Evolutionary conservation across 2,888 invertebrate genomes (phyloP).

Genomic region (Pegoplata infirma): DNA sequence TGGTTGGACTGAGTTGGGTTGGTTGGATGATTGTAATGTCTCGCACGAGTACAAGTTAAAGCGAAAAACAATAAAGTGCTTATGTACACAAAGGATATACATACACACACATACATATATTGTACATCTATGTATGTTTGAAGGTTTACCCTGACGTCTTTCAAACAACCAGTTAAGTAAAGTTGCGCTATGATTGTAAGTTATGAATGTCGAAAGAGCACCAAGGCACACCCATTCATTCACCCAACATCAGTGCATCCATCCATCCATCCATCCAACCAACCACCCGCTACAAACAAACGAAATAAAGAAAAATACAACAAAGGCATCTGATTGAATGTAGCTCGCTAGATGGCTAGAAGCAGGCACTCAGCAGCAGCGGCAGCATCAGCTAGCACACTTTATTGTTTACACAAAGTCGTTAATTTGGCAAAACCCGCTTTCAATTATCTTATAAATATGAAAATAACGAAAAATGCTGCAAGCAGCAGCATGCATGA

Average conservation of each 20-base stretch:
- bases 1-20: conserved; percentile 17
- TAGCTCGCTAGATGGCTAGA: conserved; percentile 25
- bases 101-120: no score
- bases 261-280: background rate
- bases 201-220: conserved; percentile 21
- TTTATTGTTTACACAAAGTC: conserved; percentile 72
- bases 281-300: background rate
- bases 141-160: conserved; percentile 34
- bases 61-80: conserved; percentile 75
- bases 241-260: no score
- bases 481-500: conserved; percentile 59
- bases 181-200: conserved; percentile 23
- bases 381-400: conserved; percentile 42
- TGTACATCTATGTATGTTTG: no score
- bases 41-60: conserved; percentile 58
- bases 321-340: conserved; percentile 30
- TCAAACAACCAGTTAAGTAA: conserved; percentile 53
- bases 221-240: conserved; percentile 28
- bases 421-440: conserved; percentile 77
- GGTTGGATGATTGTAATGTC: conserved; percentile 50
- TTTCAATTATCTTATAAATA: conserved; percentile 77
- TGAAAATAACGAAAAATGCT: conserved; percentile 72
- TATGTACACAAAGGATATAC: conserved; percentile 75
- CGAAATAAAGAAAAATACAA: conserved; percentile 20
- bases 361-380: conserved; percentile 11